Conservation (phyloP, 2,113 vertebrate species). For the Marcusenius ussheri region DNA sequence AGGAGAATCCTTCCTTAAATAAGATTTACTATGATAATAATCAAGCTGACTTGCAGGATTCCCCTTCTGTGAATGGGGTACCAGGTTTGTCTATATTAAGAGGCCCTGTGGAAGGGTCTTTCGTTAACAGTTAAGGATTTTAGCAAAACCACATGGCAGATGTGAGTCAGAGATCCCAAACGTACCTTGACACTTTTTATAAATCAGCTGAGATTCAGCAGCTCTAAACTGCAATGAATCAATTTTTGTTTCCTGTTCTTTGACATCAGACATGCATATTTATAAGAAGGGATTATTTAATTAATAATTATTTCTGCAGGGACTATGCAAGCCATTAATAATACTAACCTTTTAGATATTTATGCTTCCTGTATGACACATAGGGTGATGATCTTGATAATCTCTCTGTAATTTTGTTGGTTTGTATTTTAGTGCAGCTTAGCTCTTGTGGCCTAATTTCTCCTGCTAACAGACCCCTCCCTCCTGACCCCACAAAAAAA, state of each 20-base stretch:
- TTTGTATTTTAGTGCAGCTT: neutral
- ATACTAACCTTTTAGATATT: neutral
- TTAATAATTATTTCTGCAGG: neutral
- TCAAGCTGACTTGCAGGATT: neutral
- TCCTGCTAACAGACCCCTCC: neutral
- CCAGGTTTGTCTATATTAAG: neutral
- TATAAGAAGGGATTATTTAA: neutral
- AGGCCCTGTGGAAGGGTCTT: neutral
- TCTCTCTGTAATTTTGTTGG: neutral
- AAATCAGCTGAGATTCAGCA: neutral
- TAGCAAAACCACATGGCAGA: conserved; percentile 7
- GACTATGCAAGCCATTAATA: neutral
- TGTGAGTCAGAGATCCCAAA: neutral
- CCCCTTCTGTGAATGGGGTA: neutral
- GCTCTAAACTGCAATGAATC: neutral
- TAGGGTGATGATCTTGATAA: neutral
- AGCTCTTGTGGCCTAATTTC: neutral
- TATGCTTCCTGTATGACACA: neutral
- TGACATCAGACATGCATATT: neutral
- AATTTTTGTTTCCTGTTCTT: neutral
- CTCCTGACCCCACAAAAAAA: neutral
- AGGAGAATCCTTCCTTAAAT: conserved; percentile 11
- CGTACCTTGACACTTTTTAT: neutral
- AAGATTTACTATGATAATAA: conserved; percentile 2
- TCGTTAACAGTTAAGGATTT: neutral